Base-by-base conservation (phyloP, 1,140 invertebrate species). In the Drosophila subobscura region DNA sequence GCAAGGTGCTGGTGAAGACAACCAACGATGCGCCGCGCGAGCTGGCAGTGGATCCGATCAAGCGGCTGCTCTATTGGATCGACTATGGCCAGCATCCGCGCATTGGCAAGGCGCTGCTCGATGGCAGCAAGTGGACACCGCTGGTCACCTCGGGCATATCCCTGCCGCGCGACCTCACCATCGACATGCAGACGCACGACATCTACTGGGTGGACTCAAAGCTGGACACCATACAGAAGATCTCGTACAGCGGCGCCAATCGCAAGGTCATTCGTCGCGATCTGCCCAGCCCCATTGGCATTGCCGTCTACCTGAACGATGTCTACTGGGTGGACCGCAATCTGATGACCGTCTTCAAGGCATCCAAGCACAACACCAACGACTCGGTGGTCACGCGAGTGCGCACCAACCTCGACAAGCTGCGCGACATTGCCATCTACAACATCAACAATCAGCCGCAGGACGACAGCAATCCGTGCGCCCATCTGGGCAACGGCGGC, bases 251-350 rank as follows among this genome's bases (percentile, higher is more conserved):
- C 37, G 96, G 97, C 5, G 95, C 95, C 6, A 95, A 95, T 77
- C 93, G 96, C 79, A 95, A 96, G 84, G 94, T 98, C 0, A 96
- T 99, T 20, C 93, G 97, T 20, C 93, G 96, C 0, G 97, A 98
- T 89, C 92, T 99, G 12, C 98, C 98, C 0, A 98, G 98, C 89
- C 98, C 98, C 1, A 97, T 98, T 95, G 98, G 98, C 49, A 95
- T 99, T 16, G 96, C 98, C 0, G 94, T 99, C 3, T 95, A 96
- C 72, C 94, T 95, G 44, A 93, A 93, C 22, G 95, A 96, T 60
- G 95, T 99, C 0, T 99, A 97, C 90, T 99, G 98, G 98, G 97
- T 99, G 0, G 99, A 99, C 90, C 93, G 97, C 49, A 99, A 99
- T 91, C 92, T 99, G 0, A 94, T 95, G 65, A 96, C 96, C 0